Percentiles rank a stretch among this genome's conserved stretches.
These are phyloP conservation scores for Percina caprodes DNA, from an alignment of 2,113 vertebrate genomes.

Conservation along the genomic window DNA sequence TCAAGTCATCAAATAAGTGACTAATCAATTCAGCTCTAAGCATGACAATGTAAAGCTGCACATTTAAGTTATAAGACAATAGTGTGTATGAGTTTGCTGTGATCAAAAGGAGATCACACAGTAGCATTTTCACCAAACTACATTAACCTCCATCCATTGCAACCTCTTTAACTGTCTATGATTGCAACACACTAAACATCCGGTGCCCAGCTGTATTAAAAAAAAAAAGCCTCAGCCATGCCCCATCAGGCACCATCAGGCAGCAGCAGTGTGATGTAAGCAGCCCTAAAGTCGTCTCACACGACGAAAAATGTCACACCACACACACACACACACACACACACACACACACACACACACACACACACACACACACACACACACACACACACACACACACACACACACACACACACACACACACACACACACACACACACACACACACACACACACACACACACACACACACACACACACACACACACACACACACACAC, in stretches of 20 bases:
- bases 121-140: not conserved
- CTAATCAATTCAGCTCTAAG: not conserved
- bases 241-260: constrained; percentile 8
- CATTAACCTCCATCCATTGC: not conserved
- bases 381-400: too few relatives aligned
- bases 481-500: too few relatives aligned
- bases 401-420: too few relatives aligned
- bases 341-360: too few relatives aligned
- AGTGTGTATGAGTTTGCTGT: not conserved
- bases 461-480: constrained; percentile 3
- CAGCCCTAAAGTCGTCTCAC: constrained; percentile 1
- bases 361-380: too few relatives aligned
- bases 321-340: too few relatives aligned
- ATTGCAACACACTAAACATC: constrained; percentile 5
- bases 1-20: too few relatives aligned
- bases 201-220: constrained; percentile 22
- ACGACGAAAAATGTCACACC: constrained; percentile 33
- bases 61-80: not conserved
- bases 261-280: constrained; percentile 36
- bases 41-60: not conserved
- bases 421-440: too few relatives aligned
- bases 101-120: constrained; percentile 14
- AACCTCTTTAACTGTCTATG: too few relatives aligned
- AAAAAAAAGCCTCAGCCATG: constrained; percentile 12
- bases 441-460: too few relatives aligned